A percentile compares a stretch with the other conserved stretches of the same genome.
These are phyloP conservation scores for Forficula auricularia DNA, from an alignment of 1,140 invertebrate genomes.

Conservation along the genomic window DNA sequence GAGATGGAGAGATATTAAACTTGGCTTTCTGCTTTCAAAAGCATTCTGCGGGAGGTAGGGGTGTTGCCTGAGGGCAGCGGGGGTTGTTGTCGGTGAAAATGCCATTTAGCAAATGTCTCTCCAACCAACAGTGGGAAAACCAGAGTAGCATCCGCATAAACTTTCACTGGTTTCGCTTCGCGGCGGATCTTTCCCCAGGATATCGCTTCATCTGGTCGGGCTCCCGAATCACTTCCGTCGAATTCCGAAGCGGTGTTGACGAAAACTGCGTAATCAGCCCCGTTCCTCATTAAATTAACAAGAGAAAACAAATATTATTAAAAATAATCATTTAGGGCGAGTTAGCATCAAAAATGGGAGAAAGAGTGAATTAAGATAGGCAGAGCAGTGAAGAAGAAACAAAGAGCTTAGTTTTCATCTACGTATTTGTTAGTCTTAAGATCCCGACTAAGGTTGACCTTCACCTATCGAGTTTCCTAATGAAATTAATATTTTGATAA, in stretches of 20 bases:
- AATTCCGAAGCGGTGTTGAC: conserved; percentile 95
- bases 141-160: conserved; percentile 86
- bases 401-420: too few relatives aligned
- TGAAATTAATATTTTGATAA: too few relatives aligned
- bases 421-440: too few relatives aligned
- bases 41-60: too few relatives aligned
- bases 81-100: too few relatives aligned
- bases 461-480: too few relatives aligned
- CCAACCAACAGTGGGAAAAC: conserved; percentile 88
- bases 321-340: neutral
- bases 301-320: neutral
- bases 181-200: conserved; percentile 96
- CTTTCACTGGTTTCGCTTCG: conserved; percentile 81
- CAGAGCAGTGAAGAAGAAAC: neutral
- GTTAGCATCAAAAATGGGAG: neutral
- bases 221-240: conserved; percentile 97
- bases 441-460: too few relatives aligned
- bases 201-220: conserved; percentile 91
- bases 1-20: too few relatives aligned
- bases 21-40: too few relatives aligned
- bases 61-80: too few relatives aligned
- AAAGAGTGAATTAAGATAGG: too few relatives aligned
- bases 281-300: conserved; percentile 58
- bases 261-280: conserved; percentile 92
- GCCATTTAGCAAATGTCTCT: conserved; percentile 70